Base-by-base conservation (phyloP, 2,113 vertebrate genomes). In the Podarcis muralis region DNA sequence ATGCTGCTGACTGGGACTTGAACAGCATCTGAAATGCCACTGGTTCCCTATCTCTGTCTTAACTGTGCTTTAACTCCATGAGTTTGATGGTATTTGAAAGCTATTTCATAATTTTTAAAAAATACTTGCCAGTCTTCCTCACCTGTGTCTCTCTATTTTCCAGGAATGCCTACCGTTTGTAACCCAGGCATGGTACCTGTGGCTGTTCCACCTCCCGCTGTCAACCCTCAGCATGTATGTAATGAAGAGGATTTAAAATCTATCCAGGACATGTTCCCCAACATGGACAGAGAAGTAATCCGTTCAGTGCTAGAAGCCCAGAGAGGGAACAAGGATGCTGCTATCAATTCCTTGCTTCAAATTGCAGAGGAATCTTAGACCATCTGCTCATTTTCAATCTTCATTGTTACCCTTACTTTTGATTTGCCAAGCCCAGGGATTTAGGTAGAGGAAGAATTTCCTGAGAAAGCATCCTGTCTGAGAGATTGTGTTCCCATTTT, bases 191-290 rank as follows among this genome's bases (percentile, higher is more conserved):
- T 99, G 97, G 96, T 99, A 37, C 98, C 99, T 0, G 93, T 98
- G 97, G 95, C 97, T 5, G 93, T 98, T 93, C 98, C 98, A 5
- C 95, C 97, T 22, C 97, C 98, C 3, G 93, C 97, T 0, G 92
- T 97, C 20, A 97, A 96, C 8, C 92, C 95, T 72, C 98, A 98
- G 92, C 97, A 97, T 13, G 94, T 95, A 83, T 98, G 96, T 93
- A 97, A 94, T 0, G 98, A 99, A 94, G 98, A 98, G 88, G 99
- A 99, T 92, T 97, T 99, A 93, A 98, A 98, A 95, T 98, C 98
- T 89, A 97, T 99, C 90, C 98, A 98, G 95, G 99, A 99, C 95
- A 98, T 99, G 99, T 99, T 99, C 94, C 99, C 99, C 91, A 98
- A 98, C 96, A 96, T 99, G 96, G 99, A 99, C 93, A 96, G 95